Evolutionary conservation across 2,888 invertebrate genomes (phyloP).

Genomic region (Fragum sueziense): DNA sequence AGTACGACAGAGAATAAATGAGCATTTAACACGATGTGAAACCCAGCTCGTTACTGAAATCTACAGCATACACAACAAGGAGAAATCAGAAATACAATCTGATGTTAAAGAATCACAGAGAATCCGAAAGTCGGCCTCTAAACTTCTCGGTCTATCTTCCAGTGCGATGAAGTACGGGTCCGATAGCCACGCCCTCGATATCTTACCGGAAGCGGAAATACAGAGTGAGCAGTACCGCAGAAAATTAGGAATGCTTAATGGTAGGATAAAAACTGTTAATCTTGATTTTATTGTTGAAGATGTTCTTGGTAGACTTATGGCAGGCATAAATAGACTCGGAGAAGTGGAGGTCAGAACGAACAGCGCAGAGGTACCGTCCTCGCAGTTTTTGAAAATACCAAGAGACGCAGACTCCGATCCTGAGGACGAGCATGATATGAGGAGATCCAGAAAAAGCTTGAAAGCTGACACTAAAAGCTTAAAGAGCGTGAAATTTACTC

Average conservation of each 20-base stretch:
- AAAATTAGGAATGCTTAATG: conserved; percentile 50
- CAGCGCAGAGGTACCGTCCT: conserved; percentile 32
- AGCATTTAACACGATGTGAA: conserved; percentile 61
- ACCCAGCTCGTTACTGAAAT: conserved; percentile 52
- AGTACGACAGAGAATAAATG: conserved; percentile 58
- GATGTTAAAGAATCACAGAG: conserved; percentile 59
- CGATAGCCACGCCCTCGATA: conserved; percentile 59
- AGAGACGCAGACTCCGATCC: conserved; percentile 44
- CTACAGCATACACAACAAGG: conserved; percentile 47
- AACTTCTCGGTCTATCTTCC: conserved; percentile 46
- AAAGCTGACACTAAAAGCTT: conserved; percentile 13
- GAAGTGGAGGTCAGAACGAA: conserved; percentile 48
- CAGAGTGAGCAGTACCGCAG: conserved; percentile 46
- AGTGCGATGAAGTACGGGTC: conserved; percentile 52
- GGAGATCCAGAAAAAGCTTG: conserved; percentile 23
- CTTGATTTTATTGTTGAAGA: conserved; percentile 56
- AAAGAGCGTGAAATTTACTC: not conserved
- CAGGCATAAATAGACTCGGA: conserved; percentile 53
- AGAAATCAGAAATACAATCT: conserved; percentile 46
- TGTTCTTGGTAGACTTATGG: conserved; percentile 49
- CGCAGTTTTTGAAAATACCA: conserved; percentile 1
- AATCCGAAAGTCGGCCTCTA: conserved; percentile 55
- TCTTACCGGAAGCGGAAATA: conserved; percentile 40
- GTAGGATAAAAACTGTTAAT: conserved; percentile 46
- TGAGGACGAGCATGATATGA: conserved; percentile 51